These are phyloP conservation scores for Monopis laevigella DNA, from an alignment of 2,888 invertebrate genomes.

Conservation along the genomic window DNA sequence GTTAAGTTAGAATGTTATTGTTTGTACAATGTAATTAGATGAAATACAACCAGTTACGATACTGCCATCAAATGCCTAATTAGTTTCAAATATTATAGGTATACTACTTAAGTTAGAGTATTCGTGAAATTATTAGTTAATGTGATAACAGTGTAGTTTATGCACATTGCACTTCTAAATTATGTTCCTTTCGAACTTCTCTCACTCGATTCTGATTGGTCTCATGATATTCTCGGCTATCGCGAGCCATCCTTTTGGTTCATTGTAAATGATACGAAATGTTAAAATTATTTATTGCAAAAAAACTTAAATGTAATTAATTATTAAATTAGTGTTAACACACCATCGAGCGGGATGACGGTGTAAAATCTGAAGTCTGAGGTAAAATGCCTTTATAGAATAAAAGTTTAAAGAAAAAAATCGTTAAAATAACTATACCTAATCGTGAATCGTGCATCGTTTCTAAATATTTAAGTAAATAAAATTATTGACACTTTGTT, in stretches of 20 bases:
- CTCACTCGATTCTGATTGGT: constrained; percentile 7
- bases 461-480: constrained; percentile 33
- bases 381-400: constrained; percentile 68
- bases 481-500: constrained; percentile 62
- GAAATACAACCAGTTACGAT: constrained; percentile 60
- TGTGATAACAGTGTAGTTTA: constrained; percentile 58
- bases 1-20: constrained; percentile 47
- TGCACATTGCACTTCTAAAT: constrained; percentile 5
- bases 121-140: constrained; percentile 59
- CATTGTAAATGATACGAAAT: constrained; percentile 20
- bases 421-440: constrained; percentile 40
- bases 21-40: constrained; percentile 57
- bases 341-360: constrained; percentile 51
- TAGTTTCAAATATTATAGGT: constrained; percentile 48
- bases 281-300: constrained; percentile 53
- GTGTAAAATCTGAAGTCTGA: constrained; percentile 66
- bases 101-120: constrained; percentile 39
- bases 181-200: background rate
- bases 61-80: constrained; percentile 68
- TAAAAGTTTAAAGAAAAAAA: constrained; percentile 54
- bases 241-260: constrained; percentile 25
- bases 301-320: constrained; percentile 53
- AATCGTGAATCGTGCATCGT: constrained; percentile 55
- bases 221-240: constrained; percentile 8
- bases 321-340: constrained; percentile 45